These are phyloP conservation scores for Cyphomyrmex costatus DNA, from an alignment of 1,140 invertebrate genomes.

Conservation along the genomic window DNA sequence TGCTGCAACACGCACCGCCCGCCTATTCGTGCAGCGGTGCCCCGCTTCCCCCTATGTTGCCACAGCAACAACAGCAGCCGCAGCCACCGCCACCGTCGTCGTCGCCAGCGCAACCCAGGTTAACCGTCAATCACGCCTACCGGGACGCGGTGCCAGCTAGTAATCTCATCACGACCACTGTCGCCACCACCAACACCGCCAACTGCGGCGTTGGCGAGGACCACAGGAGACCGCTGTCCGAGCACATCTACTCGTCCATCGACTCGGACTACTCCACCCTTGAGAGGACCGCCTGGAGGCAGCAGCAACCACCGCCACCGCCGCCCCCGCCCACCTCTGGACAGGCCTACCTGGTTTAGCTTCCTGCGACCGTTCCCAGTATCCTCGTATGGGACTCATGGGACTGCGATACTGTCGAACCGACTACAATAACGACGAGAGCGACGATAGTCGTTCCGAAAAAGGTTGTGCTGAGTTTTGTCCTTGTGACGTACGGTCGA, in stretches of 20 bases:
- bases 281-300: conserved; percentile 86
- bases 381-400: background rate
- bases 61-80: conserved; percentile 77
- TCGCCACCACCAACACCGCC: conserved; percentile 80
- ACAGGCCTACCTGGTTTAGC: conserved; percentile 89
- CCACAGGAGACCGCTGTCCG: conserved; percentile 91
- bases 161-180: conserved; percentile 86
- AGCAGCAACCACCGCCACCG: conserved; percentile 82
- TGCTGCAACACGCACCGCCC: conserved; percentile 85
- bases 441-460: conserved; percentile 20
- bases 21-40: conserved; percentile 84
- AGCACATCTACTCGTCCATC: conserved; percentile 95
- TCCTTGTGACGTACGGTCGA: conserved; percentile 16
- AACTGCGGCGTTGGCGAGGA: conserved; percentile 86
- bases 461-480: conserved; percentile 50
- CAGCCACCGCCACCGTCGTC: conserved; percentile 79
- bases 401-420: background rate
- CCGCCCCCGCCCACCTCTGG: conserved; percentile 83
- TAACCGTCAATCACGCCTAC: conserved; percentile 86
- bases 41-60: conserved; percentile 66
- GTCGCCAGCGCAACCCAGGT: conserved; percentile 85
- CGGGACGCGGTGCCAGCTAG: conserved; percentile 84
- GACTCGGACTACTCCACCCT: conserved; percentile 93
- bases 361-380: conserved; percentile 26
- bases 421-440: background rate